phyloP scores from a whole-genome alignment of 2,113 vertebrate species.

The Promerops cafer region DNA sequence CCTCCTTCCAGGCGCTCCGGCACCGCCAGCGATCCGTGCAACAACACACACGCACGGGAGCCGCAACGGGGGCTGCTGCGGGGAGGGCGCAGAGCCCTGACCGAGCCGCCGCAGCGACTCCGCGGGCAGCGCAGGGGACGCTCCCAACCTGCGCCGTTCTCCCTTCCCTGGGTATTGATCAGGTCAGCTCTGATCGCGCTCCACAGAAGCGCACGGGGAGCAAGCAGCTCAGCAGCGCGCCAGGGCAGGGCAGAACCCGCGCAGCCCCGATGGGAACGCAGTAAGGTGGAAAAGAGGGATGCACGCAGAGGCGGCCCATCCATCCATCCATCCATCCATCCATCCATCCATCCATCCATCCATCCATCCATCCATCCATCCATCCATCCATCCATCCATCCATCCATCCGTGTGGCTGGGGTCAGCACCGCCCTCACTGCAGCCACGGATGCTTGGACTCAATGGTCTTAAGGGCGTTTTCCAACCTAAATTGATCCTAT shows the following conservation, averaged over 20 bases:
- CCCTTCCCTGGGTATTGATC: not conserved
- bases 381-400: too few species aligned
- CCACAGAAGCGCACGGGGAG: rapidly evolving
- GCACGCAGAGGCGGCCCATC: not conserved
- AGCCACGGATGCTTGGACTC: not conserved
- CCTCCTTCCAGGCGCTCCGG: too few species aligned
- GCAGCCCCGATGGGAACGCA: not conserved
- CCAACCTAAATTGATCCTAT: not conserved
- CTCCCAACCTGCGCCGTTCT: rapidly evolving
- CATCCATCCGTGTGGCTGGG: too few species aligned
- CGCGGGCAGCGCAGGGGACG: rapidly evolving
- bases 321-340: too few species aligned
- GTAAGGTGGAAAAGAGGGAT: rapidly evolving
- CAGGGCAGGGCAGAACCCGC: not conserved
- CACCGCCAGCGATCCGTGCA: too few species aligned
- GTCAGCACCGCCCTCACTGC: not conserved
- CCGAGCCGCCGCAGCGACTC: rapidly evolving
- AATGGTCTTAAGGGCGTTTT: not conserved
- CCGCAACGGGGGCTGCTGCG: too few species aligned
- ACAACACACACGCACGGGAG: too few species aligned
- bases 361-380: too few species aligned
- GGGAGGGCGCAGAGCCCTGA: not conserved
- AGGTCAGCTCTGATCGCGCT: not conserved
- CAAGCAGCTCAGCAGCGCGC: not conserved
- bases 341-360: too few species aligned